Base-by-base conservation (phyloP, 1,140 invertebrate species). In the Leguminivora glycinivorella region DNA sequence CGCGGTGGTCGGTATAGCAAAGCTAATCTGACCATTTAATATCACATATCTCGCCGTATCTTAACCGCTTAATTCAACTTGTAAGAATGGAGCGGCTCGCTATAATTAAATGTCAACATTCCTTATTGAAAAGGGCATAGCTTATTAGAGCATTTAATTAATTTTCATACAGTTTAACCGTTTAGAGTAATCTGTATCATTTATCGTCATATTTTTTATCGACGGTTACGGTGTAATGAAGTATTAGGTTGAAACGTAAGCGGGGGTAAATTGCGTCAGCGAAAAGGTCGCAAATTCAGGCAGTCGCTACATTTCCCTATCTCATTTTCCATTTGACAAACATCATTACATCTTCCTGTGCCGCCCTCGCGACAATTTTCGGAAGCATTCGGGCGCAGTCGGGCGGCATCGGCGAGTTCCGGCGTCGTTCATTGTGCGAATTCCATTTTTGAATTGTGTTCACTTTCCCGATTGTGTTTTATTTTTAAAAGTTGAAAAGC, bases 271-370 rank as follows among this genome's bases (percentile, higher is more conserved):
- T 68, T 68, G 38, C 43, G 67, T 77, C 75, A 72, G 71, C 72
- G 47, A 74, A 77, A 75, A 83, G 80, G 80, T 87, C 81, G 79
- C 78, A 75, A 77, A 78, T 79, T 79, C 85, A 82, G 78, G 80
- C 73, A 70, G 77, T 71, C 74, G 72, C 79, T 70, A 84, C 87
- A 85, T 87, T 90, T 91, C 88, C 87, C 89, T 91, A 91, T 91
- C 87, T 89, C 86, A 90, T 91, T 91, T 91, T 90, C 88, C 89
- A 90, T 91, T 90, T 91, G 88, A 90, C 89, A 90, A 89, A 90
- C 89, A 89, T 90, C 89, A 90, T 88, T 89, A 89, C 86, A 84
- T 83, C 83, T 87, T 88, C 88, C 88, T 84, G 79, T 70, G 78
- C 78, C 75, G 76, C 76, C 83, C 80, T 79, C 74, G 72, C 72